Evolutionary conservation across 2,797 vertebrate species (phyloP).

Genomic region (Potorous gilbertii): DNA sequence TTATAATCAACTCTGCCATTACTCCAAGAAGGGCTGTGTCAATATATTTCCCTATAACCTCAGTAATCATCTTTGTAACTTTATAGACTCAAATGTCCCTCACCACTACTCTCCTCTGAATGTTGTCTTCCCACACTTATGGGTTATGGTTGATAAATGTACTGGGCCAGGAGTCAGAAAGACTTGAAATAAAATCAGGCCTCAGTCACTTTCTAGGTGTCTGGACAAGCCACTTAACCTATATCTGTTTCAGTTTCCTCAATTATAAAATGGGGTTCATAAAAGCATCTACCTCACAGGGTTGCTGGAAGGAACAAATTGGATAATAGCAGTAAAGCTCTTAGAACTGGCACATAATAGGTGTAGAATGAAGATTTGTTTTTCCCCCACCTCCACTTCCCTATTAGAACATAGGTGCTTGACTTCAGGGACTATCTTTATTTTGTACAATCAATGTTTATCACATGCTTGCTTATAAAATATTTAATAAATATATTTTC

Average conservation of each 20-base stretch:
- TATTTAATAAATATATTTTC: background rate
- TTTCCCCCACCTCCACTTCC: background rate
- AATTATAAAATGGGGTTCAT: background rate
- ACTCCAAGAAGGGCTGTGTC: background rate
- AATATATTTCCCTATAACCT: background rate
- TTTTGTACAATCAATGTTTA: background rate
- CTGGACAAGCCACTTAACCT: background rate
- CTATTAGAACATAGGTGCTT: background rate
- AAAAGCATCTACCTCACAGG: background rate
- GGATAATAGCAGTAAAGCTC: background rate
- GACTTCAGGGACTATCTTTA: background rate
- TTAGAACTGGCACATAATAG: background rate
- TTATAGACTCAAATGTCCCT: background rate
- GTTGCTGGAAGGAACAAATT: background rate
- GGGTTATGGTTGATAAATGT: background rate
- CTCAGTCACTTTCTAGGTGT: background rate
- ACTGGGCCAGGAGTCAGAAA: background rate
- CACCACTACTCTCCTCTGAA: background rate
- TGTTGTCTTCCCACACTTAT: background rate
- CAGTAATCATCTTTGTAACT: background rate
- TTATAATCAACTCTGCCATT: background rate
- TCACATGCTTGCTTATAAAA: background rate
- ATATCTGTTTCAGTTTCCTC: background rate
- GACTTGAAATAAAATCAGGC: background rate
- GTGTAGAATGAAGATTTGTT: background rate